phyloP scores from a whole-genome alignment of 2,113 vertebrate species.

The Chaetops frenatus region DNA sequence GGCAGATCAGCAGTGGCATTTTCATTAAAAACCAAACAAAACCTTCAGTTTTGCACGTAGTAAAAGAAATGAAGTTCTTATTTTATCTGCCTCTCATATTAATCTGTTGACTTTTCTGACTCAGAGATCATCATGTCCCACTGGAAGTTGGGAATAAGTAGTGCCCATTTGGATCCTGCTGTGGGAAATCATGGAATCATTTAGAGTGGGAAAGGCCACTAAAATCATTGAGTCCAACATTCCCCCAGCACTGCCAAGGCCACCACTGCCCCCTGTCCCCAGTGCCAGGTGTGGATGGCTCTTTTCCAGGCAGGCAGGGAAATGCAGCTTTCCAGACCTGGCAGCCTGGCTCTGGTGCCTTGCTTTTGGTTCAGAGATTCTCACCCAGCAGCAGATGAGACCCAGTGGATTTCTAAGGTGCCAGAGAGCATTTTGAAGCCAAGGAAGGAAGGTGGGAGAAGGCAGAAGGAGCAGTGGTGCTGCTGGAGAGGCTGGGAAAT shows the following conservation, averaged over 20 bases:
- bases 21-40: background rate
- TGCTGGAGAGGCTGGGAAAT: background rate
- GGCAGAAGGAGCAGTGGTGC: rapidly evolving
- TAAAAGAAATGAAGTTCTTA: background rate
- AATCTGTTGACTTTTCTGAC: background rate
- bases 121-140: rapidly evolving
- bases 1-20: background rate
- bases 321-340: no score
- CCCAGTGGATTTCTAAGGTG: background rate
- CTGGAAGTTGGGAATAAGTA: background rate
- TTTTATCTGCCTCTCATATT: background rate
- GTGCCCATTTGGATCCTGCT: rapidly evolving
- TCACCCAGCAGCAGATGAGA: background rate
- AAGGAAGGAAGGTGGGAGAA: background rate
- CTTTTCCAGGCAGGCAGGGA: background rate
- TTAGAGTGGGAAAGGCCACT: background rate
- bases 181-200: background rate
- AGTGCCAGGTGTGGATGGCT: background rate
- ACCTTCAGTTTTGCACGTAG: background rate
- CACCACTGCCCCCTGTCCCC: background rate
- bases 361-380: background rate
- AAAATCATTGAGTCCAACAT: background rate
- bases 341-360: rapidly evolving
- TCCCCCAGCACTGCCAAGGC: background rate
- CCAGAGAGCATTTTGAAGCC: background rate